These are phyloP conservation scores for Origma solitaria DNA, from an alignment of 2,113 vertebrate species.

Conservation along the genomic window DNA sequence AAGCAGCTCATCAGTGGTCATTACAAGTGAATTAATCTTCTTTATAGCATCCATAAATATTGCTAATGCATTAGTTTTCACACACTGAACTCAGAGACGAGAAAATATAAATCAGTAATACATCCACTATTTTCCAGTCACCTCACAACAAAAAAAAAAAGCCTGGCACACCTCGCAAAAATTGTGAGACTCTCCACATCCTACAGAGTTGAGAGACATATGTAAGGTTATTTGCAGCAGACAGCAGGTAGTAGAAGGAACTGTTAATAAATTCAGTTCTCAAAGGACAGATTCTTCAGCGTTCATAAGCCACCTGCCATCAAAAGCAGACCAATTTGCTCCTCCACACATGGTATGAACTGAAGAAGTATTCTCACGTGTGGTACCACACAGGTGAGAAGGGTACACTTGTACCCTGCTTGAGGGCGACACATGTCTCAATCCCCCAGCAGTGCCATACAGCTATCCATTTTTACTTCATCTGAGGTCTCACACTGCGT, in stretches of 20 bases:
- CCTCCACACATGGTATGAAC: neutral
- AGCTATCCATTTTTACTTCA: neutral
- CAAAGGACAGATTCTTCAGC: neutral
- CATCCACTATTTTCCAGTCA: neutral
- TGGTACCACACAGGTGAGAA: neutral
- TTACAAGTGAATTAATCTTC: conserved; percentile 44
- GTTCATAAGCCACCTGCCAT: neutral
- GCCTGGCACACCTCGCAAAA: neutral
- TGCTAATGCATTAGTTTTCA: neutral
- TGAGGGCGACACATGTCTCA: neutral
- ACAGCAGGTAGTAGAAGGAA: neutral
- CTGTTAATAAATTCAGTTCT: neutral
- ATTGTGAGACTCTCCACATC: neutral
- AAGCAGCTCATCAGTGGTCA: neutral
- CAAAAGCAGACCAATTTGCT: neutral
- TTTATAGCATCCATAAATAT: conserved; percentile 44
- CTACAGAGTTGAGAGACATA: neutral
- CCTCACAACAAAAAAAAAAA: neutral
- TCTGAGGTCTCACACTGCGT: neutral
- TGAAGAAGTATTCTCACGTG: neutral
- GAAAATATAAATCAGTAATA: conserved; percentile 19
- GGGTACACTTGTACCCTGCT: too few species aligned
- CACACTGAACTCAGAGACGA: neutral
- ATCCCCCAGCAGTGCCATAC: neutral
- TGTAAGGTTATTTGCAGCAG: neutral